A percentile compares a stretch with the other conserved stretches of the same genome.
phyloP scores from a whole-genome alignment of 2,797 vertebrate species.

The Nannoperca australis region DNA sequence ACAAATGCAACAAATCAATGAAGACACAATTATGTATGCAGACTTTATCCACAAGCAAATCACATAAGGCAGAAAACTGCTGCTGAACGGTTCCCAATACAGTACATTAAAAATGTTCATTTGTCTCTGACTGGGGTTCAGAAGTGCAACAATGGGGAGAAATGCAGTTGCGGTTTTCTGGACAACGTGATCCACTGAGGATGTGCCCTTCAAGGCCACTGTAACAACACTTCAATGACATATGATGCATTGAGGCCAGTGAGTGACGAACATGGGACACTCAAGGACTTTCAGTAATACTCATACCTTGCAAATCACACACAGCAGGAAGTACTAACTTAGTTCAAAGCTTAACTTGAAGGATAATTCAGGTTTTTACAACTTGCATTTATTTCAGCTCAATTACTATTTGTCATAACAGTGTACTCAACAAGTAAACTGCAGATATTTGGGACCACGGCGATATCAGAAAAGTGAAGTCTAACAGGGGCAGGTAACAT shows the following conservation, averaged over 20 bases:
- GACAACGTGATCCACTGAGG: background rate
- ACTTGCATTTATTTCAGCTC: background rate
- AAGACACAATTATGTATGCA: slow-evolving; percentile 5
- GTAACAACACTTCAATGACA: background rate
- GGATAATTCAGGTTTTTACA: slow-evolving; percentile 8
- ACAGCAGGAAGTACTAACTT: background rate
- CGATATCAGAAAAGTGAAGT: background rate
- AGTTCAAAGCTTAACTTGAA: background rate
- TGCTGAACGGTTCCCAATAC: background rate
- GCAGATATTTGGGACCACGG: background rate
- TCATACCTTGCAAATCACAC: slow-evolving; percentile 5
- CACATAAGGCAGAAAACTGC: background rate
- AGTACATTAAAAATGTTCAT: background rate
- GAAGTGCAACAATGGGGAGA: background rate
- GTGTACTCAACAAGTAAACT: background rate
- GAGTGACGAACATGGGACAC: background rate
- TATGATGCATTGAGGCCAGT: background rate
- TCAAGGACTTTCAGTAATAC: background rate
- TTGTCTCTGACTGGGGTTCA: background rate
- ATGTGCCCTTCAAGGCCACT: background rate
- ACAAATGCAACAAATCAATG: slow-evolving; percentile 18
- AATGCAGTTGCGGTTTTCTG: background rate
- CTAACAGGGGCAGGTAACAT: background rate
- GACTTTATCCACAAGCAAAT: slow-evolving; percentile 19
- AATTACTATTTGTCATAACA: background rate